Base-by-base conservation (phyloP, 2,888 invertebrate species). In the Oligia strigilis region DNA sequence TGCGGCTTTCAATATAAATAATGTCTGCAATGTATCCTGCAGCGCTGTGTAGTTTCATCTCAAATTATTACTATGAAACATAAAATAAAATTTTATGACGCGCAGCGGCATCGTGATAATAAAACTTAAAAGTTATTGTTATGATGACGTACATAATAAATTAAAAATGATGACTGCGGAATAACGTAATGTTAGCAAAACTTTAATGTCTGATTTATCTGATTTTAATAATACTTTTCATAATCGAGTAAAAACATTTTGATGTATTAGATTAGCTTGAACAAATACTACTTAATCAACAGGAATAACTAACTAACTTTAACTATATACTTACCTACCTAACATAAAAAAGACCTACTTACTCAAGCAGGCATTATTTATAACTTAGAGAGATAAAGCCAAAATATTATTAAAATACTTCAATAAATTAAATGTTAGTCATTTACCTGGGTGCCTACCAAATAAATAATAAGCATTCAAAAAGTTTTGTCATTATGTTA, bases 81-180 rank as follows among this genome's bases (percentile, higher is more conserved):
- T 89, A 82, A 81, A 89, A 81, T 82, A 70, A 72, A 72, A 67
- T 65, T 80, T 82, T 81, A 88, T 81, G 78, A 52, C 75, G 81
- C 77, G 74, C 62, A 67, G 66, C 80, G 60, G 17, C 58, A 17
- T 23, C 55, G 64, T 62, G n/a, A 69, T 77, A 75, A 65, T 85
- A 84, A 85, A 78, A 58, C 73, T 82, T 70, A 76, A 78, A 79
- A 88, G 66, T 75, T 78, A 70, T 80, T 69, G 62, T 77, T 80
- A 79, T 65, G 70, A 71, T 70, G 78, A 72, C 77, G 66, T 23
- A 79, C 72, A 60, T 58, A 76, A 78, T 75, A 81, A 75, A 89
- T 73, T 19, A 3, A 78, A 75, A 62, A 73, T 62, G 0, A 52
- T 52, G 43, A 55, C 67, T 46, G 67, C 60, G 40, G 46, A 60